Base-by-base conservation (phyloP, 2,797 vertebrate species). In the Toxotes lorentzi region DNA sequence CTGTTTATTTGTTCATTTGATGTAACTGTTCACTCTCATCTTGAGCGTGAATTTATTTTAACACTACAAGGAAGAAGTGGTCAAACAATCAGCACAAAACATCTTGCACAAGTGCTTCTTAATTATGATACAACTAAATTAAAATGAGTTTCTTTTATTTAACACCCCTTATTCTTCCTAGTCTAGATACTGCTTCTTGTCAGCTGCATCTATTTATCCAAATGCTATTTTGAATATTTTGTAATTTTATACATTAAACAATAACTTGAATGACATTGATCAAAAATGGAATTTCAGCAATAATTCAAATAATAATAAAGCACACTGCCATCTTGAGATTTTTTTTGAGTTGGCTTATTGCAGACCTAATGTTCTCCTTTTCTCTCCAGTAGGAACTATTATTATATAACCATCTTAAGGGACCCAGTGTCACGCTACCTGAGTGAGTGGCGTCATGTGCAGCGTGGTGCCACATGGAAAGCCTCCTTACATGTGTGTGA, bases 381-480 rank as follows among this genome's bases (percentile, higher is more conserved):
- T 73, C 16, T 87, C 43, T 79, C 60, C 82, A 91, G 76, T 30
- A 97, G 97, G 93, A 98, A 99, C 87, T 99, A 97, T 92, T 97
- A 99, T 92, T 99, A 99, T 57, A 99, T 99, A 83, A 99, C 98
- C 58, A 99, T 99, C 86, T 93, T 99, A 85, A 95, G 98, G 81
- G 97, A 99, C 89, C 98, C 98, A 0, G 97, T 99, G 23, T 99
- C 97, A 23, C 96, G 98, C 1, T 99, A 97, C 92, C 89, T 99
- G 86, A 99, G 98, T 0, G 98, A 99, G 83, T 99, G 98, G 98
- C 95, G 98, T 47, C 98, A 99, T 0, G 98, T 99, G 58, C 98
- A 99, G 80, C 96, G 98, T 2, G 98, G 98, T 1, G 98, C 98
- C 0, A 99, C 98, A 0, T 99, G 98, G 98, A 99, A 98, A 73